Evolutionary conservation across 2,113 vertebrate genomes (phyloP), one percentile per base, ranked within the genome.

Genomic region (Heterotis niloticus): DNA sequence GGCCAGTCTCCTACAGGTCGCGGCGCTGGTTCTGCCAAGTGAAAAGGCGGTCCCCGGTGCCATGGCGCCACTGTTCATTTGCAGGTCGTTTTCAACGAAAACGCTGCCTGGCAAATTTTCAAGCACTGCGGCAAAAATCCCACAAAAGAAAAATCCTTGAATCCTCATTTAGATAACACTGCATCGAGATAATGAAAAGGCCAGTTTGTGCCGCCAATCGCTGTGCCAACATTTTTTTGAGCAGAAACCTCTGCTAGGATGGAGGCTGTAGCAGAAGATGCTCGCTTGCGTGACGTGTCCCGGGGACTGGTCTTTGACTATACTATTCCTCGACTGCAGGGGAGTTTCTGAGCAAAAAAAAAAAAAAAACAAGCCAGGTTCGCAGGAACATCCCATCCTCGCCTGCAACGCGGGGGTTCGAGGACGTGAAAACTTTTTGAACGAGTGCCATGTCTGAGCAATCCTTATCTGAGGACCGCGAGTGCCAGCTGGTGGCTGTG

Each of bases 361-460:
- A 44, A 75, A 92, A 91, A 92, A 91, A 94, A 44, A 44, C 34
- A 91, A 85, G 88, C 83, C 79, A 86, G 87, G 78, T 90, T 92
- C 92, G 56, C 90, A 91, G 92, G 93, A 93, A 92, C 85, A 93
- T 93, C 90, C 93, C 93, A 93, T 94, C 90, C 88, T 90, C 83
- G 81, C 91, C 90, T 91, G 86, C 84, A 89, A 86, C 86, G 88
- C 90, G 92, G 92, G 92, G 92, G 93, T 90, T 91, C 91, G 89
- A 91, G 91, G 90, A 93, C 90, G 89, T 85, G 90, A 91, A 93
- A 93, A 94, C 91, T 94, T 93, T 93, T 93, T 94, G 92, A 93
- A 93, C 85, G 90, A 87, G 90, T 92, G 91, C 93, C 92, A 93
- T 90, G 90, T 91, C 93, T 90, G 91, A 89, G 88, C 89, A 88